phyloP scores from a whole-genome alignment of 2,888 invertebrate species.

The Schrankia costaestrigalis region DNA sequence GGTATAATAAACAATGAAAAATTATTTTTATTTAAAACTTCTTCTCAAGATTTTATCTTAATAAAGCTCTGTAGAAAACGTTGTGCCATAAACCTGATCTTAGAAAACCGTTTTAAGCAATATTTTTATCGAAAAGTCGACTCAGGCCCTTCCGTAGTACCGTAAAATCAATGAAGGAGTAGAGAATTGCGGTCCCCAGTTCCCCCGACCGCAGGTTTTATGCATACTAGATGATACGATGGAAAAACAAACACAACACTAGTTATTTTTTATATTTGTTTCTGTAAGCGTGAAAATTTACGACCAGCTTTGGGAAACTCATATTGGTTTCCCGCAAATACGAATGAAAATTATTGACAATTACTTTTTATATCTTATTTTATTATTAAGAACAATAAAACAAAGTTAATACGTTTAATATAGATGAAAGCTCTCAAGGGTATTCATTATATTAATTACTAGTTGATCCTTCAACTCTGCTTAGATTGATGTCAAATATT shows the following conservation, averaged over 20 bases:
- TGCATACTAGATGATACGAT: slow-evolving; percentile 38
- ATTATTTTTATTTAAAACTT: background rate
- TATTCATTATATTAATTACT: background rate
- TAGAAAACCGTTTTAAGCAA: slow-evolving; percentile 4
- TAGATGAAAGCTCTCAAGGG: slow-evolving; percentile 26
- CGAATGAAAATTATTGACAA: slow-evolving; percentile 36
- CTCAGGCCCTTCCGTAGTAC: slow-evolving; percentile 36
- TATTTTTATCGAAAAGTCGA: slow-evolving; percentile 18
- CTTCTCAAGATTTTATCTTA: background rate
- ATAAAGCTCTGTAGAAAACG: too few relatives aligned
- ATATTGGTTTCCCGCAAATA: slow-evolving; percentile 35
- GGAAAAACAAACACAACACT: slow-evolving; percentile 36
- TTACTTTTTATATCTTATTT: slow-evolving; percentile 32
- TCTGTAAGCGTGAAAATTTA: slow-evolving; percentile 35
- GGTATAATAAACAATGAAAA: too few relatives aligned
- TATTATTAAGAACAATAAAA: slow-evolving; percentile 20
- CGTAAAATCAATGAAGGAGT: slow-evolving; percentile 51
- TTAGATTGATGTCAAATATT: background rate
- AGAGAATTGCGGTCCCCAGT: slow-evolving; percentile 36
- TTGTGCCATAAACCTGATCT: slow-evolving; percentile 8
- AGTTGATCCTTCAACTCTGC: background rate
- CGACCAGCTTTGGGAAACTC: slow-evolving; percentile 34
- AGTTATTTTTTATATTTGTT: slow-evolving; percentile 38
- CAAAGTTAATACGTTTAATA: slow-evolving; percentile 24
- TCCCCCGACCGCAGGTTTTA: slow-evolving; percentile 32